Conservation (phyloP, 2,113 vertebrate genomes). For the Chunga burmeisteri region DNA sequence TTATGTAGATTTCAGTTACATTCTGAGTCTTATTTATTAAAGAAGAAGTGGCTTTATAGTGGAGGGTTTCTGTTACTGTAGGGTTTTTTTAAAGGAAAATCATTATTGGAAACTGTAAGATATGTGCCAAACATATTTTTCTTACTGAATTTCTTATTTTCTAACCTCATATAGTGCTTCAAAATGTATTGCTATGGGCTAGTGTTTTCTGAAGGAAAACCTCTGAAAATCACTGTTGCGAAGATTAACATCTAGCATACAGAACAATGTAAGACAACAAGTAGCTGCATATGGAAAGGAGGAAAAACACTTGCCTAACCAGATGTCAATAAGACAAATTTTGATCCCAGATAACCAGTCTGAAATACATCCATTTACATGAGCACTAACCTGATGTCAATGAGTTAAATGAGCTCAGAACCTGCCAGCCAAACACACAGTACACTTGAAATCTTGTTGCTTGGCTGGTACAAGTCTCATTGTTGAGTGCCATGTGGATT, state of each 20-base stretch:
- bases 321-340: background rate
- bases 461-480: background rate
- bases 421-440: background rate
- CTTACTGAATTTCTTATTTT: background rate
- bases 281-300: background rate
- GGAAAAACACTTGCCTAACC: background rate
- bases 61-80: background rate
- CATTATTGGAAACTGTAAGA: background rate
- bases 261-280: background rate
- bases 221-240: background rate
- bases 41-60: background rate
- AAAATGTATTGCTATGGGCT: background rate
- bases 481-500: background rate
- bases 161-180: background rate
- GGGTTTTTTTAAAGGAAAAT: background rate
- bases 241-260: background rate
- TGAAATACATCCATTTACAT: background rate
- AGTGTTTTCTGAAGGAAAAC: background rate
- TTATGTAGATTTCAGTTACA: background rate
- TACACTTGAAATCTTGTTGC: background rate
- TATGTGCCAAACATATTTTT: background rate
- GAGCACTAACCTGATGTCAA: background rate
- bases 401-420: background rate
- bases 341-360: background rate
- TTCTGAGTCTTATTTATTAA: background rate